A percentile compares a stretch with the other conserved stretches of the same genome.
These are phyloP conservation scores for Catocala fraxini DNA, from an alignment of 2,888 invertebrate genomes.

Conservation along the genomic window DNA sequence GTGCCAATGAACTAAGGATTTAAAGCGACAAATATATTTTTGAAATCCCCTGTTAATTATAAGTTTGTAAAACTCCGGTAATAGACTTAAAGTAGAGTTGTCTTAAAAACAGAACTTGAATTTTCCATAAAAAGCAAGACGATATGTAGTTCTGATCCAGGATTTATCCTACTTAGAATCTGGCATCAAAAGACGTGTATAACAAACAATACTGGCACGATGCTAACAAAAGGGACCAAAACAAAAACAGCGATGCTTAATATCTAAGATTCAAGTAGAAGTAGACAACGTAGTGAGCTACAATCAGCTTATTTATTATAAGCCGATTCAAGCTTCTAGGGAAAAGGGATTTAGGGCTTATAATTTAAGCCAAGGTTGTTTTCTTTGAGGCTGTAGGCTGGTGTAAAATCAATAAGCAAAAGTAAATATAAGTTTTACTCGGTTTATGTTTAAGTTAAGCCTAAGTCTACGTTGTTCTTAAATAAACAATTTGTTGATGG, in stretches of 20 bases:
- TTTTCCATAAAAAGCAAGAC: no score
- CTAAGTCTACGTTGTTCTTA: neutral
- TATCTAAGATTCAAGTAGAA: conserved; percentile 2
- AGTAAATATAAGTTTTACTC: neutral
- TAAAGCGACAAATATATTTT: no score
- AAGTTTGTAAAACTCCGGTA: no score
- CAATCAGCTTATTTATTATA: conserved; percentile 40
- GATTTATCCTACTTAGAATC: no score
- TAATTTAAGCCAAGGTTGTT: conserved; percentile 39
- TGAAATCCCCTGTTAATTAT: no score
- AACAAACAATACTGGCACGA: no score
- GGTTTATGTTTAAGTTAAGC: neutral
- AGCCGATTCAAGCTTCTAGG: conserved; percentile 33
- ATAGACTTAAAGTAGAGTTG: no score
- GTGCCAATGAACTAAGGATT: no score
- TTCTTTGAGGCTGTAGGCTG: conserved; percentile 17
- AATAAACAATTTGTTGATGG: neutral
- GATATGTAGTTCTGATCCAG: no score
- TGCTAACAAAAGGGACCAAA: neutral
- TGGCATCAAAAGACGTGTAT: neutral
- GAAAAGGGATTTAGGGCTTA: conserved; percentile 46
- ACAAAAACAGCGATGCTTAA: neutral
- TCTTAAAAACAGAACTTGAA: no score
- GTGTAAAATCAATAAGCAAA: conserved; percentile 19
- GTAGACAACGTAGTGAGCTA: conserved; percentile 34